Percentiles rank a stretch among this genome's conserved stretches.
Conservation (phyloP, 1,140 invertebrate genomes). For the Drosophila subobscura region DNA sequence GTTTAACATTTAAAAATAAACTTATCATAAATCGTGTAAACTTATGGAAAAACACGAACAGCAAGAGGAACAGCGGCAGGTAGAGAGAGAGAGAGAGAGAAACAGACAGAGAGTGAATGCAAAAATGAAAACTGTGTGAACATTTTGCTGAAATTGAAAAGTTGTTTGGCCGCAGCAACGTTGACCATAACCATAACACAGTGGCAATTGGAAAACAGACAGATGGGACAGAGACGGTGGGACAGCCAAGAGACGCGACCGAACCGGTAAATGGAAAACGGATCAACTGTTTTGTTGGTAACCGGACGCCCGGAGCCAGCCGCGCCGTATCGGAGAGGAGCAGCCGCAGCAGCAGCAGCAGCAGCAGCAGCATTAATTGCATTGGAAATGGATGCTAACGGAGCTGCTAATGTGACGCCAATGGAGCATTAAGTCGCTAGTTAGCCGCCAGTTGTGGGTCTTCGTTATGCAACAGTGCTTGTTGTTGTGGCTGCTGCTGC, state of each 20-base stretch:
- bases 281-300: conserved; percentile 53
- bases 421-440: conserved; percentile 68
- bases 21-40: conserved; percentile 67
- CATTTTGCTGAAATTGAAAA: conserved; percentile 73
- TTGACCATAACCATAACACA: conserved; percentile 78
- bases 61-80: too few species aligned
- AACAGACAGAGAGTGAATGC: conserved; percentile 24
- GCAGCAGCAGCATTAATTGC: conserved; percentile 55
- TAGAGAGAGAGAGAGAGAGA: too few species aligned
- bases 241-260: conserved; percentile 12
- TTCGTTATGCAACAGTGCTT: conserved; percentile 68
- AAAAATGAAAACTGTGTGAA: conserved; percentile 75
- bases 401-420: conserved; percentile 53
- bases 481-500: conserved; percentile 14
- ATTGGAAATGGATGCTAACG: conserved; percentile 62
- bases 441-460: conserved; percentile 49
- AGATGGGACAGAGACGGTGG: neutral
- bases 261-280: conserved; percentile 59
- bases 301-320: conserved; percentile 61
- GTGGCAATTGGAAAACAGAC: conserved; percentile 53
- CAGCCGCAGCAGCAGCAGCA: conserved; percentile 34
- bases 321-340: conserved; percentile 32
- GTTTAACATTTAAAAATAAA: conserved; percentile 71
- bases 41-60: conserved; percentile 32
- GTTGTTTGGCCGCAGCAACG: conserved; percentile 69